phyloP scores from a whole-genome alignment of 2,888 invertebrate genomes.

The Meganola albula region DNA sequence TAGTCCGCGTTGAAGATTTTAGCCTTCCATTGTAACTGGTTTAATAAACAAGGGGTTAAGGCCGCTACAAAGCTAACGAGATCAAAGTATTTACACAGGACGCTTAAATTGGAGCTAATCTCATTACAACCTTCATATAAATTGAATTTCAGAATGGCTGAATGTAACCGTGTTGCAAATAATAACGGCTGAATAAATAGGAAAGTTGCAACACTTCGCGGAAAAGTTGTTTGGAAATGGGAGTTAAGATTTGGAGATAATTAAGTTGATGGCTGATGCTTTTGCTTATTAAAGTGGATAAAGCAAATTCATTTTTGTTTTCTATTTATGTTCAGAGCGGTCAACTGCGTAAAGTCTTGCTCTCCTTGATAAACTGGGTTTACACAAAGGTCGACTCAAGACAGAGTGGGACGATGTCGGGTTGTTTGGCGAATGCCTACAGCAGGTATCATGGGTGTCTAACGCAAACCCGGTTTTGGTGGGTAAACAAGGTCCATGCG shows the following conservation, averaged over 20 bases:
- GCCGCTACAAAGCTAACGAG: constrained; percentile 39
- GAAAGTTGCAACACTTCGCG: constrained; percentile 8
- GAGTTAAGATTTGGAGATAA: constrained; percentile 8
- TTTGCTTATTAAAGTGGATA: no score
- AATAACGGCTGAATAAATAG: constrained; percentile 15
- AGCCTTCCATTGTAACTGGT: constrained; percentile 28
- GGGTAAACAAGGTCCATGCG: no score
- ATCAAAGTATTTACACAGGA: constrained; percentile 55
- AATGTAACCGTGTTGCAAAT: constrained; percentile 25
- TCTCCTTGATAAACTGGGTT: no score
- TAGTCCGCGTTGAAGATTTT: constrained; percentile 15
- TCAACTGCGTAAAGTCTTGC: no score
- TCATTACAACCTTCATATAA: constrained; percentile 41
- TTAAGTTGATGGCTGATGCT: no score
- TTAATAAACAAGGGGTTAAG: constrained; percentile 34
- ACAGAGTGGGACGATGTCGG: no score
- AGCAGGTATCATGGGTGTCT: no score
- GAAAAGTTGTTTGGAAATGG: constrained; percentile 7
- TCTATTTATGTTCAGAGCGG: no score
- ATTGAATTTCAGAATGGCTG: constrained; percentile 40
- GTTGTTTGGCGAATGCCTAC: no score
- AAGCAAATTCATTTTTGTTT: no score
- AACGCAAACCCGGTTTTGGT: no score
- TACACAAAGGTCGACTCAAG: no score
- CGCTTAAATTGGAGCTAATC: constrained; percentile 49